Evolutionary conservation across 2,797 vertebrate genomes (phyloP).

Genomic region (Taenioides sp.): DNA sequence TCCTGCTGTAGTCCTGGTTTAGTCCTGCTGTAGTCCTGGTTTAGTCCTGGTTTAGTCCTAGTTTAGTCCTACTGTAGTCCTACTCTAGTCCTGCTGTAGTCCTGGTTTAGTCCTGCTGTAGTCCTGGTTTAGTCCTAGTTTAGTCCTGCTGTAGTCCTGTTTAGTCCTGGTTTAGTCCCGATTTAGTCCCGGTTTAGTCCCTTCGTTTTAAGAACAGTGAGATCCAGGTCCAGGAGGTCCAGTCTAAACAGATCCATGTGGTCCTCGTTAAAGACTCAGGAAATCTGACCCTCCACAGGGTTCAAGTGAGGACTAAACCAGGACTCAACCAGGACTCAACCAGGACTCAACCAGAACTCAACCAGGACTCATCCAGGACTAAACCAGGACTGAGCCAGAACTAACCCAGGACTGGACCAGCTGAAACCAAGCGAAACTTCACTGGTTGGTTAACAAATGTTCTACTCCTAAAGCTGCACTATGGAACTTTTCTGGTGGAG

Average conservation of each 20-base stretch:
- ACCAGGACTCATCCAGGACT: neutral
- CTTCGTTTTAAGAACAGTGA: neutral
- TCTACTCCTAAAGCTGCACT: too few relatives aligned
- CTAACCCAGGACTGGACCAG: neutral
- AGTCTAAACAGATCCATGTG: conserved; percentile 12
- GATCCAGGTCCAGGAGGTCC: conserved; percentile 4
- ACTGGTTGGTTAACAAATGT: too few relatives aligned
- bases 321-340: neutral
- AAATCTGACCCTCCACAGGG: neutral
- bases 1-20: too few relatives aligned
- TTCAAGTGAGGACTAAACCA: neutral
- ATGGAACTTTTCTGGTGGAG: too few relatives aligned
- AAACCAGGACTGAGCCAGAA: neutral
- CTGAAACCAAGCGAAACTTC: too few relatives aligned
- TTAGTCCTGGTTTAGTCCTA: neutral
- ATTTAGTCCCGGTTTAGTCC: neutral
- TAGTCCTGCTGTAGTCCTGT: neutral
- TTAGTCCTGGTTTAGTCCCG: neutral
- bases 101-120: neutral
- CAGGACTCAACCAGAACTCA: neutral
- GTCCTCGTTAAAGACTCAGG: neutral
- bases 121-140: neutral
- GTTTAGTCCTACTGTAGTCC: too few relatives aligned
- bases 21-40: neutral
- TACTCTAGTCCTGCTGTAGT: neutral